Evolutionary conservation across 1,140 invertebrate genomes (phyloP).

Genomic region (Drosophila persimilis): DNA sequence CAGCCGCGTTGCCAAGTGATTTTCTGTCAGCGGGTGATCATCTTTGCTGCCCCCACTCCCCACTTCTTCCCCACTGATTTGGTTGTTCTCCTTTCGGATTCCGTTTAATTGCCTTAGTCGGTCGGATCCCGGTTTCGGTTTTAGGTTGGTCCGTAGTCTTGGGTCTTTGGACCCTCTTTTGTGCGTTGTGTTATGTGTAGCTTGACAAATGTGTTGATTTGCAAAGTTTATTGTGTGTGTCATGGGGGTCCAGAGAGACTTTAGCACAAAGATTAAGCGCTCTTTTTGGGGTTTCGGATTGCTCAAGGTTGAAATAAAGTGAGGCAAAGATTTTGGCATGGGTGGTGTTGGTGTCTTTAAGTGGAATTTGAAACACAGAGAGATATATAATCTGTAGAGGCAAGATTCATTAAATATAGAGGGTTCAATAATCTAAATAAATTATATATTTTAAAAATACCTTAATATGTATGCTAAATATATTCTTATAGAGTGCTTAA

Average conservation of each 20-base stretch:
- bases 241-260: constrained; percentile 2
- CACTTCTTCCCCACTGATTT: constrained; percentile 1
- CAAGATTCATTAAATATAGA: no score
- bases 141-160: neutral
- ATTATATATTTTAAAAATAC: no score
- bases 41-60: neutral
- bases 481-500: no score
- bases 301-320: constrained; percentile 11
- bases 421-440: no score
- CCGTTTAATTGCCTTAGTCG: constrained; percentile 22
- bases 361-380: neutral
- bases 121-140: constrained; percentile 1
- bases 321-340: neutral
- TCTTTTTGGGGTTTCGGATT: constrained; percentile 11
- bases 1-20: constrained; percentile 77
- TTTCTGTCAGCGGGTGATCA: constrained; percentile 77
- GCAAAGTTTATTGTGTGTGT: constrained; percentile 21
- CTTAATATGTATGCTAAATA: no score
- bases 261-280: constrained; percentile 36
- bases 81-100: constrained; percentile 23
- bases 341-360: neutral
- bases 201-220: constrained; percentile 71
- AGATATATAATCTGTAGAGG: neutral
- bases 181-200: constrained; percentile 43
- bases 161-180: neutral